These are phyloP conservation scores for Mesitornis unicolor DNA, from an alignment of 2,113 vertebrate species.

Conservation along the genomic window DNA sequence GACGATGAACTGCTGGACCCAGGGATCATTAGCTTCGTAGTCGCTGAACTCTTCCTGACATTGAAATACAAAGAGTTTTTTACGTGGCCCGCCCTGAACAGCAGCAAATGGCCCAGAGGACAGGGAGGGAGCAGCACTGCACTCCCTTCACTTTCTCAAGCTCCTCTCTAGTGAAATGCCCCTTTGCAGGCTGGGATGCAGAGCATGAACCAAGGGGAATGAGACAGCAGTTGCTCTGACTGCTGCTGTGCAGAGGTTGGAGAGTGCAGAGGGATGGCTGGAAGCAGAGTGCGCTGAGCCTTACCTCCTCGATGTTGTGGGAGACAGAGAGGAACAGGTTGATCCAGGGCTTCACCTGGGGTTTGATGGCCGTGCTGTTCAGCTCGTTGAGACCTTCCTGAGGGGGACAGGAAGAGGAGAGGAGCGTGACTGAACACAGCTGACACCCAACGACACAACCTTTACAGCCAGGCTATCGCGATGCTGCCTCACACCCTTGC, in stretches of 20 bases:
- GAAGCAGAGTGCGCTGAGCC: background rate
- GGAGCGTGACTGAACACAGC: background rate
- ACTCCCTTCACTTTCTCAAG: accelerated
- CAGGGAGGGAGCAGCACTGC: background rate
- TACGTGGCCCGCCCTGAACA: background rate
- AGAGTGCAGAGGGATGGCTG: background rate
- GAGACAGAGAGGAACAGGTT: slow-evolving; percentile 93
- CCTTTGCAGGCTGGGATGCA: accelerated
- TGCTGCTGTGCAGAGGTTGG: background rate
- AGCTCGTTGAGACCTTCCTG: slow-evolving; percentile 93
- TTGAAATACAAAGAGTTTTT: background rate
- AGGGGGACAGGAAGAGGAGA: background rate
- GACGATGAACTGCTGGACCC: slow-evolving; percentile 96
- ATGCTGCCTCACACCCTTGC: background rate
- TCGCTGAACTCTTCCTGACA: slow-evolving; percentile 94
- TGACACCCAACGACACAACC: accelerated
- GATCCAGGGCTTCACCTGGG: slow-evolving; percentile 98
- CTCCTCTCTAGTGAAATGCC: background rate
- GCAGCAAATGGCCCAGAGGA: accelerated
- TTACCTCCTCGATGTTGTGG: slow-evolving; percentile 97
- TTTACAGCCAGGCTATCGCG: background rate
- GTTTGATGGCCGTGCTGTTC: slow-evolving; percentile 91
- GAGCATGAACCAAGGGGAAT: background rate
- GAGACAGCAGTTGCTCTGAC: background rate
- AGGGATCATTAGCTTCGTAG: slow-evolving; percentile 96